Base-by-base conservation (phyloP, 2,797 vertebrate genomes). In the Chiroxiphia lanceolata region DNA sequence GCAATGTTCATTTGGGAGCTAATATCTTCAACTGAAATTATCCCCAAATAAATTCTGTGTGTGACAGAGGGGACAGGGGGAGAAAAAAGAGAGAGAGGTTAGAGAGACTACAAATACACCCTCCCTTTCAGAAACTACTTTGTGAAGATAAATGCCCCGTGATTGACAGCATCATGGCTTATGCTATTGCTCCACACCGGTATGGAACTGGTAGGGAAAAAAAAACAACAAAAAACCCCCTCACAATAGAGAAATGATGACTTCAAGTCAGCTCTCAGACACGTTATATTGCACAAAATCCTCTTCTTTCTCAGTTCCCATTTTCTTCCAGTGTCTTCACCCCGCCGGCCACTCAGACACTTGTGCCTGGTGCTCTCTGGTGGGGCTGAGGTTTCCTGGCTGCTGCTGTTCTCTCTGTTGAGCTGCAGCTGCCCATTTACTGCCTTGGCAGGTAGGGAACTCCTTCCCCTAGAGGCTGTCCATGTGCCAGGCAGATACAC, bases 401-500 rank as follows among this genome's bases (percentile, higher is more conserved):
- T 44, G 34, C 34, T 67, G 38, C 31, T 20, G 5, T 47, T 54
- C 22, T 25, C 34, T 42, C 40, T 63, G 61, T 7, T 44, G 61
- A 63, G 40, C 45, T 54, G 27, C 34, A 48, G 40, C 53, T 67
- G 42, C 33, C 47, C 40, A 7, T 83, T 78, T 44, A 29, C 34
- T 71, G 29, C 21, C 47, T 38, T 44, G 53, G 36, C 60, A 56
- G 29, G 27, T 5, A 56, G 26, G n/a, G 17, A 68, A 21, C 42
- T 40, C 42, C 25, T 56, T 45, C 27, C 29, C 45, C 48, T 26
- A 20, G 18, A 56, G 45, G 31, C 7, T 42, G 5, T 15, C 31
- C 1, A 0, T 29, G 45, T 51, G 44, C 63, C 5, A 3, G 50
- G 18, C 31, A 38, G 44, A 33, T 31, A 11, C n/a, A 33, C 1